Evolutionary conservation across 2,797 vertebrate genomes (phyloP).

Genomic region (Aplochiton taeniatus): DNA sequence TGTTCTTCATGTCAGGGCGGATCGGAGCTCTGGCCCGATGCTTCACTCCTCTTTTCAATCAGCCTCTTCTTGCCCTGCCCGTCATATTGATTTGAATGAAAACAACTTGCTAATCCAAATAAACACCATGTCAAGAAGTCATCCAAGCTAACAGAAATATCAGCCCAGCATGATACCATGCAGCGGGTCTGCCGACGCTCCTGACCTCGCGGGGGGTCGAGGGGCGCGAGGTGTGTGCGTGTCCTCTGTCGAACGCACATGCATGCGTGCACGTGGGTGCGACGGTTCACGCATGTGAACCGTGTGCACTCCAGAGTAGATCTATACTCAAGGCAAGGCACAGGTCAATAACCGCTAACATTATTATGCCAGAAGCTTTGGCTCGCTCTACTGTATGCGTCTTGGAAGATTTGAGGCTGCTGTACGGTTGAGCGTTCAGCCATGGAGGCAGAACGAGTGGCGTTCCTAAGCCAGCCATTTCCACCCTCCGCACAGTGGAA

Average conservation of each 20-base stretch:
- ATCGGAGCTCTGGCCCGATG: conserved; percentile 30
- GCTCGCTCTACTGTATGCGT: conserved; percentile 9
- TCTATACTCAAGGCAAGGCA: conserved; percentile 67
- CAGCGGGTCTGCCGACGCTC: conserved; percentile 66
- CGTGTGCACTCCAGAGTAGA: conserved; percentile 45
- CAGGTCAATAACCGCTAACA: conserved; percentile 62
- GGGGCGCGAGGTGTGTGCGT: conserved; percentile 34
- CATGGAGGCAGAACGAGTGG: no score
- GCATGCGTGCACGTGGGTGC: conserved; percentile 34
- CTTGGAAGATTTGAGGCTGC: not conserved
- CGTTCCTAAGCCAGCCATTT: no score
- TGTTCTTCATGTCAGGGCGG: conserved; percentile 48
- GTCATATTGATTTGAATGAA: conserved; percentile 76
- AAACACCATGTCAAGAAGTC: conserved; percentile 83
- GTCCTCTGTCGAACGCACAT: no score
- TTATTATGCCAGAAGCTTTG: conserved; percentile 44
- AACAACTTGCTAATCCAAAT: conserved; percentile 85
- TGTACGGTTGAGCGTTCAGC: no score
- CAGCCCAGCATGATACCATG: conserved; percentile 77
- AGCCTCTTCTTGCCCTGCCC: conserved; percentile 1
- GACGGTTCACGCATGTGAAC: conserved; percentile 37
- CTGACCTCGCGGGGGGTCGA: conserved; percentile 65
- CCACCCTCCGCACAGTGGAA: no score
- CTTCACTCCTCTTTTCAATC: conserved; percentile 53
- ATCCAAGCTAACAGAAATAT: conserved; percentile 80